Evolutionary conservation across 2,113 vertebrate genomes (phyloP), one percentile per base, ranked within the genome.

Genomic region (Ramphastos sulfuratus): DNA sequence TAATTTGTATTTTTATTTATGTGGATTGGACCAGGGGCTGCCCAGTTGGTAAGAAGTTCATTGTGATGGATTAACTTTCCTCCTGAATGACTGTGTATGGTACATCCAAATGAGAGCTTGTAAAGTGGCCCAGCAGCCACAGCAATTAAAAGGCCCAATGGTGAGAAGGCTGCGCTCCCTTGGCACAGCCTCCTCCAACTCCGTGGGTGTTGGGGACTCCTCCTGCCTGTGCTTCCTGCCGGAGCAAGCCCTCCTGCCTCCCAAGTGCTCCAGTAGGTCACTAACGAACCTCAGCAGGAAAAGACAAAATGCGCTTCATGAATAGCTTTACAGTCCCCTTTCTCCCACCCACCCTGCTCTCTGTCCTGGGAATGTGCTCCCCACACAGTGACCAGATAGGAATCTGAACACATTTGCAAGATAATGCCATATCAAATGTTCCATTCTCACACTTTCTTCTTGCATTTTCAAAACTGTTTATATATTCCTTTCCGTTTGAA

Each of bases 351-450:
- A 56, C 60, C 58, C 76, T 1, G 2, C 55, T 25, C 64, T 63
- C 65, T 71, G 69, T 56, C 90, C 93, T 96, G 96, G 92, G 95
- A 96, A 90, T 84, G 85, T 39, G n/a, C 91, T 96, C 90, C 94
- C 95, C 85, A 94, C 94, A 87, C 87, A 91, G 91, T 94, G 91
- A 91, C 93, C 91, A 95, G 90, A 76, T 91, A 90, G 70, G 96
- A 95, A 94, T 96, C 78, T 69, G 75, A 61, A 77, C 54, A 20
- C 82, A 87, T 95, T 95, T 95, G 85, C 83, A 88, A 90, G 87
- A 94, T 82, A 90, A 94, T 90, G 66, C 44, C 21, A 6, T 83
- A 67, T 94, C 69, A 81, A 67, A 81, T 85, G 76, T 91, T 94
- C 70, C 33, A 2, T 82, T 94, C 93, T 87, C 28, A 85, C 48